phyloP scores from a whole-genome alignment of 1,140 invertebrate genomes.

The Ceratoteleas bidentatus region DNA sequence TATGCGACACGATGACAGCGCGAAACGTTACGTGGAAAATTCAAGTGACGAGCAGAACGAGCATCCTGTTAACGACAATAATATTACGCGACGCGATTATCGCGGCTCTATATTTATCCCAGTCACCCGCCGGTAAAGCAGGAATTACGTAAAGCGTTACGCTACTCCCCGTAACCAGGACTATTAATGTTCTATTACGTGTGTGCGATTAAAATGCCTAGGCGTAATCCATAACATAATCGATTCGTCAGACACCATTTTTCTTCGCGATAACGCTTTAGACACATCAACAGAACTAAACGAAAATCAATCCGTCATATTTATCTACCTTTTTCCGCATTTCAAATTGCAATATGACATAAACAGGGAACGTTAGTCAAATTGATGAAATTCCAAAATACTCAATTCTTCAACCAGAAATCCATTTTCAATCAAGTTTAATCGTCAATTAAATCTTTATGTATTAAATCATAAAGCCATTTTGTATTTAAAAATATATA shows the following conservation, averaged over 20 bases:
- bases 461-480: no score
- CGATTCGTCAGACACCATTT: constrained; percentile 29
- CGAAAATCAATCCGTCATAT: no score
- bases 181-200: constrained; percentile 56
- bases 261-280: neutral
- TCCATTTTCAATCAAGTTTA: no score
- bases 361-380: no score
- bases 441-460: no score
- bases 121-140: constrained; percentile 57
- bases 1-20: constrained; percentile 56
- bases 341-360: no score
- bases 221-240: constrained; percentile 45
- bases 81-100: constrained; percentile 64
- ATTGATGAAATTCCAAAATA: no score
- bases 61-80: constrained; percentile 67
- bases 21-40: constrained; percentile 62
- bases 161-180: constrained; percentile 48
- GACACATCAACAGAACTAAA: no score
- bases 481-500: no score
- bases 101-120: constrained; percentile 61
- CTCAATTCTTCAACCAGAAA: no score
- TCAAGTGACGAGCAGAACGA: constrained; percentile 62
- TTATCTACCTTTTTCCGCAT: no score
- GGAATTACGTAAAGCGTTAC: constrained; percentile 64
- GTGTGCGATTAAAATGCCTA: constrained; percentile 43